Conservation (phyloP, 2,113 vertebrate genomes). For the Labeo rohita region DNA sequence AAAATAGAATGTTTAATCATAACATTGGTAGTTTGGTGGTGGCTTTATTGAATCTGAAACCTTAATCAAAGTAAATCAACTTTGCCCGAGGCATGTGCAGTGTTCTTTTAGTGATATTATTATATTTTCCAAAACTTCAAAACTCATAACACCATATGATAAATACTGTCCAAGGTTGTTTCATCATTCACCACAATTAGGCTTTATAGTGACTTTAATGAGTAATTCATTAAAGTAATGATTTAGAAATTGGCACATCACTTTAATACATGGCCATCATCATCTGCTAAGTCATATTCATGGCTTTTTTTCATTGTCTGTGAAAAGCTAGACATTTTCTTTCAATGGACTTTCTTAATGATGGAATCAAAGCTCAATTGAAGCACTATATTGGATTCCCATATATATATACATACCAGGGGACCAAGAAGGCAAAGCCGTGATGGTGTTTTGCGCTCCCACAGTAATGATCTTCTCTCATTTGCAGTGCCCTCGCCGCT, state of each 20-base stretch:
- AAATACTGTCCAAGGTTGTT: constrained; percentile 4
- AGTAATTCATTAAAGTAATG: constrained; percentile 6
- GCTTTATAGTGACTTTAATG: constrained; percentile 23
- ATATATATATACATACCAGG: not conserved
- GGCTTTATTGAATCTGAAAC: not conserved
- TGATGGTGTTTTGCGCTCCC: constrained; percentile 41
- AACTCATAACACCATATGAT: not conserved
- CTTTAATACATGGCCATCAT: constrained; percentile 18
- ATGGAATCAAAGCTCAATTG: not conserved
- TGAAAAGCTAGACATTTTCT: not conserved
- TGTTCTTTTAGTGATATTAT: not conserved
- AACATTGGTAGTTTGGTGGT: not conserved
- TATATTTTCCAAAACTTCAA: not conserved
- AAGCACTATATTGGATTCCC: not conserved
- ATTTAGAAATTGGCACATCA: not conserved
- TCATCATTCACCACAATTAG: constrained; percentile 14
- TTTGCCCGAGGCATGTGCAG: not conserved
- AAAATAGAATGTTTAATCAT: not conserved
- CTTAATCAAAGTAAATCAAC: not conserved
- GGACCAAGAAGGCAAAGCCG: constrained; percentile 16
- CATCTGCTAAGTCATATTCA: not conserved
- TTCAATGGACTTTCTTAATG: not conserved
- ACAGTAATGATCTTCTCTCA: constrained; percentile 52
- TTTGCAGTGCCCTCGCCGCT: constrained; percentile 34
- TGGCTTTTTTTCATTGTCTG: not conserved